These are phyloP conservation scores for Peribatodes rhomboidaria DNA, from an alignment of 2,888 invertebrate genomes.

Conservation along the genomic window DNA sequence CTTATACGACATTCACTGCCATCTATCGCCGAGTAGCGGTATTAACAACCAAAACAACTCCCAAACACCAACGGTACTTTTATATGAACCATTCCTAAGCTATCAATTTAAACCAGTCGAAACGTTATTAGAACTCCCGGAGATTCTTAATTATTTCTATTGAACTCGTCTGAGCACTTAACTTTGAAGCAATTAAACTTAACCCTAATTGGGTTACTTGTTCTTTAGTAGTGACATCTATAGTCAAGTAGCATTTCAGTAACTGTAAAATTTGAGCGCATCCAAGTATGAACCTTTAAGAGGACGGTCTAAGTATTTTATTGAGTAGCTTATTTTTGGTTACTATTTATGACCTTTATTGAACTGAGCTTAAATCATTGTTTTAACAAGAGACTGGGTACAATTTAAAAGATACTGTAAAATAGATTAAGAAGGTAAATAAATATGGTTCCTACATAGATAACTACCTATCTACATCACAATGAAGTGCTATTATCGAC, in stretches of 20 bases:
- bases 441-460: neutral
- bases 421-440: neutral
- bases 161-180: conserved; percentile 54
- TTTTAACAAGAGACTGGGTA: no score
- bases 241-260: conserved; percentile 11
- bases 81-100: conserved; percentile 58
- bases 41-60: conserved; percentile 45
- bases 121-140: conserved; percentile 47
- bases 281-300: neutral
- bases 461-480: neutral
- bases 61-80: conserved; percentile 53
- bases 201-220: conserved; percentile 19
- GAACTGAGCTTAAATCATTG: no score
- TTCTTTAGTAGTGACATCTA: conserved; percentile 24
- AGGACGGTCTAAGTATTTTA: no score
- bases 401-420: no score
- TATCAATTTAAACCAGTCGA: conserved; percentile 35
- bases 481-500: conserved; percentile 48
- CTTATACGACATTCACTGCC: conserved; percentile 50
- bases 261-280: neutral
- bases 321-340: no score
- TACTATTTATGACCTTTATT: no score
- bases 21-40: conserved; percentile 65
- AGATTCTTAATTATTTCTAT: conserved; percentile 57
- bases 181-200: conserved; percentile 15